A percentile compares a stretch with the other conserved stretches of the same genome.
phyloP scores from a whole-genome alignment of 2,888 invertebrate genomes.

The Dichetophora obliterata region DNA sequence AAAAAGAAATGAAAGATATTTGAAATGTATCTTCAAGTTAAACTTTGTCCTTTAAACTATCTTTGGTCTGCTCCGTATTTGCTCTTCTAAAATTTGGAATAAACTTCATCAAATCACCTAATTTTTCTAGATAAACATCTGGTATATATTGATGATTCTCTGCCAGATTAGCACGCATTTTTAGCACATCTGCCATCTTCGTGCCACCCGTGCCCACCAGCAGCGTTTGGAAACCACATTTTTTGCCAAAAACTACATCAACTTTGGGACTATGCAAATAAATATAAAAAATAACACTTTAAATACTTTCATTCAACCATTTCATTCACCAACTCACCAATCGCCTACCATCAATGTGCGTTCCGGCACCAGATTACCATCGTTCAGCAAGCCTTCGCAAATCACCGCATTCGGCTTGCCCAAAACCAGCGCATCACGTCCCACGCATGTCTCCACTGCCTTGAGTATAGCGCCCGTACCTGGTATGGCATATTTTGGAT shows the following conservation, averaged over 20 bases:
- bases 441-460: slow-evolving; percentile 86
- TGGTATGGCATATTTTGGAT: slow-evolving; percentile 78
- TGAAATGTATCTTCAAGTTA: no score
- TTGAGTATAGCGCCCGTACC: slow-evolving; percentile 90
- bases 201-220: slow-evolving; percentile 90
- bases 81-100: slow-evolving; percentile 1
- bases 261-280: slow-evolving; percentile 85
- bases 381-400: slow-evolving; percentile 77
- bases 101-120: slow-evolving; percentile 76
- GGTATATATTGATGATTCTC: slow-evolving; percentile 77
- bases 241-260: slow-evolving; percentile 89
- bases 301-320: neutral
- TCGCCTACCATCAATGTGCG: slow-evolving; percentile 75
- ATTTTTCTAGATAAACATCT: slow-evolving; percentile 78
- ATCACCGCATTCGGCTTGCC: slow-evolving; percentile 92
- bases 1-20: no score
- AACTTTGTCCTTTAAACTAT: no score
- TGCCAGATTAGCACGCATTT: slow-evolving; percentile 71
- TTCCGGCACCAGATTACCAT: slow-evolving; percentile 81
- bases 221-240: slow-evolving; percentile 89
- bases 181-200: slow-evolving; percentile 72
- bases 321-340: slow-evolving; percentile 55
- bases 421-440: slow-evolving; percentile 82
- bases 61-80: no score
- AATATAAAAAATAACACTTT: slow-evolving; percentile 1